These are phyloP conservation scores for Pterostichus madidus DNA, from an alignment of 2,888 invertebrate genomes.

Conservation along the genomic window DNA sequence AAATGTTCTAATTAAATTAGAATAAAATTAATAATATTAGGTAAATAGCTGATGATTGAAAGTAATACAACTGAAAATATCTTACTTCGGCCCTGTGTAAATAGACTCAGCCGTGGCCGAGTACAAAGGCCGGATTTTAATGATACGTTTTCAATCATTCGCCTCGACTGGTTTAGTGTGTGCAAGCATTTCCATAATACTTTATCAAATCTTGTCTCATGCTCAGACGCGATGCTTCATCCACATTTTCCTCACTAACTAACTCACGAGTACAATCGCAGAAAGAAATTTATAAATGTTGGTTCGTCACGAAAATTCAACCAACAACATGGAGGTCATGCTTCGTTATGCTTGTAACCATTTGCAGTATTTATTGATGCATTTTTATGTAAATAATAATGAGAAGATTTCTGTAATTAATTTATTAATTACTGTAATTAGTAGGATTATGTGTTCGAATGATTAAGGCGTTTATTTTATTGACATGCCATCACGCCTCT, in stretches of 20 bases:
- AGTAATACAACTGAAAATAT: no score
- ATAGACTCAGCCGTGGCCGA: neutral
- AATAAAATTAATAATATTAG: no score
- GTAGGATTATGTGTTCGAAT: neutral
- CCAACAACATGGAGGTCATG: neutral
- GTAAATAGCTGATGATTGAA: no score
- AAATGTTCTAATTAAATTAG: no score
- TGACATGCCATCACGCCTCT: neutral
- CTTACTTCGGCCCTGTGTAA: neutral
- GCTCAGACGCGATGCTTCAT: conserved; percentile 30
- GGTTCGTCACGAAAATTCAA: no score
- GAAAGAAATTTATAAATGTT: no score
- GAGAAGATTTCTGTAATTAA: neutral
- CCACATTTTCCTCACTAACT: conserved; percentile 13
- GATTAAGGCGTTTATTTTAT: neutral
- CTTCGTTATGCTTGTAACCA: neutral
- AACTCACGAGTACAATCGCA: conserved; percentile 1
- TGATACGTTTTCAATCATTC: conserved; percentile 58
- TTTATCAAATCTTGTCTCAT: conserved; percentile 47
- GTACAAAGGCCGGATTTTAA: conserved; percentile 37
- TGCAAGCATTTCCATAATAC: conserved; percentile 51
- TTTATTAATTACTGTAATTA: conserved; percentile 3
- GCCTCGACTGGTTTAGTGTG: conserved; percentile 39
- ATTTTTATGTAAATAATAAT: conserved; percentile 6
- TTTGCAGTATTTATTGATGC: neutral